Base-by-base conservation (phyloP, 1,140 invertebrate species). In the Bombyx mandarina region DNA sequence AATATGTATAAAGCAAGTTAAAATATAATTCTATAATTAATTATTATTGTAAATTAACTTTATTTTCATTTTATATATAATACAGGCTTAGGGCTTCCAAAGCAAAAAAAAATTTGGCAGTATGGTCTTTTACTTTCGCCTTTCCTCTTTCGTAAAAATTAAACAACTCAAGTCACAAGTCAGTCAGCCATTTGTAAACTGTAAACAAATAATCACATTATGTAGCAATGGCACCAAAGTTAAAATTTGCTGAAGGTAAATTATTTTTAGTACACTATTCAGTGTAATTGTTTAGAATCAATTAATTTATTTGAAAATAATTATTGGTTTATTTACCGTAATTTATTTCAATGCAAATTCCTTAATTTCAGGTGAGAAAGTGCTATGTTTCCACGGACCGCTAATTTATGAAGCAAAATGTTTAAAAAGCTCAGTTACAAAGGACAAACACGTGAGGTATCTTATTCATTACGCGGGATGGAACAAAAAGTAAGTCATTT, bases 381-480 rank as follows among this genome's bases (percentile, higher is more conserved):
- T 99, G 1, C 87, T 98, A n/a, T 99, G 97, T 85, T 98, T 97
- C 77, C 97, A 98, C 89, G 97, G 97, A 1, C 96, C 96, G 8
- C 88, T 98, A 7, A 94, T 98, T 62, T 99, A 98, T 85, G 97
- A 98, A 90, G 97, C 97, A 7, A 99, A 98, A 91, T 97, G 96
- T 85, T 88, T 98, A 7, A 97, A 97, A 86, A 91, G 92, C 62
- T 93, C 93, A 59, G 88, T 94, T 26, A 91, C 92, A 7, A 95
- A 94, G 74, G 95, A 97, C 64, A 96, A 96, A 83, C 92, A 94
- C 82, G 90, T 96, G 4, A 93, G 95, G 79, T 99, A 98, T 88
- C 93, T 97, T 35, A 97, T 99, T 65, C 98, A 99, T 87, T 99
- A 99, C 88, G 96, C 96, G 71, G 97, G 97, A 7, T 99, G 97